Evolutionary conservation across 2,113 vertebrate genomes (phyloP), one percentile per base, ranked within the genome.

Genomic region (Dicaeum eximium): DNA sequence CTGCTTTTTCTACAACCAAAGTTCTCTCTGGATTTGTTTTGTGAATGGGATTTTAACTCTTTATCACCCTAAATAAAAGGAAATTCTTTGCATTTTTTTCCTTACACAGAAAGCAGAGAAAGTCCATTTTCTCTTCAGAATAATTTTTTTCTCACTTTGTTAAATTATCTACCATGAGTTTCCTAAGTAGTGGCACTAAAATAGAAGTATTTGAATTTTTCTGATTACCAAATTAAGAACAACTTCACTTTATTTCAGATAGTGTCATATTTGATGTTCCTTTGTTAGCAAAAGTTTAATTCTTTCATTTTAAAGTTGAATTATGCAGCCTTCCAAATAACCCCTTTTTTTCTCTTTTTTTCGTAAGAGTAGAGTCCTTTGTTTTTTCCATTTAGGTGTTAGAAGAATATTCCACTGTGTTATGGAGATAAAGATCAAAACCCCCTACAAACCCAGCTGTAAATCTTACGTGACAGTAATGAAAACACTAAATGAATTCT

Each of bases 31-130:
- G 92, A 88, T 86, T 92, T 67, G 56, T 51, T 84, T 69, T 86
- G 92, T 93, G 90, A 62, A 77, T 11, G 70, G 75, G 85, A 64
- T 64, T 96, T 98, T 97, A 98, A 98, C 97, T 94, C 97, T 96
- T 94, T 80, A 88, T 85, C 90, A 77, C 10, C 91, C 87, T 35
- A 86, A 65, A 92, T 44, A 92, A 72, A 96, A 77, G 11, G 73
- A 92, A 64, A 86, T 93, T 70, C 53, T 95, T 79, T 22, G 69
- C 44, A 53, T 79, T 93, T 91, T 90, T 80, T 82, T 37, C 72
- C 25, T 85, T 62, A 54, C 44, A 77, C 10, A 71, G 20, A 38
- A 89, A 90, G 23, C 42, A 71, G 10, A 75, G 21, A 28, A 86
- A 81, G 37, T 79, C 73, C 9, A 56, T 65, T 93, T 95, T 93